A percentile compares a stretch with the other conserved stretches of the same genome.
These are phyloP conservation scores for Clivina fossor DNA, from an alignment of 2,888 invertebrate species.

Conservation along the genomic window DNA sequence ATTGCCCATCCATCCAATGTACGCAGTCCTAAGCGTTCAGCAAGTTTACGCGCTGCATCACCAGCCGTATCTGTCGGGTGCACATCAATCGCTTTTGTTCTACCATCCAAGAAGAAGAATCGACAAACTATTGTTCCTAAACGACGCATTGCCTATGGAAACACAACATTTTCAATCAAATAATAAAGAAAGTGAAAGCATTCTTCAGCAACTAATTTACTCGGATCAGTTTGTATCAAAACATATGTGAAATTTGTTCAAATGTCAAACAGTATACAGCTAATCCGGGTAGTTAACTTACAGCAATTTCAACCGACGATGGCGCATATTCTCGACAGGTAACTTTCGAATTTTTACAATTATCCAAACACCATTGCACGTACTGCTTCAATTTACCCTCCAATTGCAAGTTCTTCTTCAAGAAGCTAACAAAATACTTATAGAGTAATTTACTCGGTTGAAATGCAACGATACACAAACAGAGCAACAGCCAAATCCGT, in stretches of 20 bases:
- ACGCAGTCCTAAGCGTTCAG: slow-evolving; percentile 82
- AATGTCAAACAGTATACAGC: no score
- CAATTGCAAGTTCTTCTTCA: slow-evolving; percentile 68
- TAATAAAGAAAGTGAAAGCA: no score
- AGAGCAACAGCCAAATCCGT: slow-evolving; percentile 85
- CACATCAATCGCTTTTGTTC: slow-evolving; percentile 93
- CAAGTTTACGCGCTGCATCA: slow-evolving; percentile 84
- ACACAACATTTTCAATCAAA: slow-evolving; percentile 23
- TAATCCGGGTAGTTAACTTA: slow-evolving; percentile 59
- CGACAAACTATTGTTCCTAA: slow-evolving; percentile 90
- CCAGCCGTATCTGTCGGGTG: slow-evolving; percentile 93
- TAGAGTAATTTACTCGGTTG: slow-evolving; percentile 82
- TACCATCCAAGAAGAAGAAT: slow-evolving; percentile 92
- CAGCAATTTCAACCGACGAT: slow-evolving; percentile 90
- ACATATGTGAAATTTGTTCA: no score
- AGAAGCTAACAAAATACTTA: slow-evolving; percentile 77
- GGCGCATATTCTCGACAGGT: slow-evolving; percentile 82
- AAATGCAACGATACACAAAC: slow-evolving; percentile 88
- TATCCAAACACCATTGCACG: slow-evolving; percentile 92
- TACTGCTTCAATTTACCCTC: slow-evolving; percentile 77
- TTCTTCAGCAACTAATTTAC: no score
- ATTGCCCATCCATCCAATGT: slow-evolving; percentile 93
- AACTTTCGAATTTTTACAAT: slow-evolving; percentile 84
- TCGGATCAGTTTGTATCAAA: no score
- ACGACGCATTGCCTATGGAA: slow-evolving; percentile 78